phyloP scores from a whole-genome alignment of 2,888 invertebrate genomes.

The Oscheius myriophilus region DNA sequence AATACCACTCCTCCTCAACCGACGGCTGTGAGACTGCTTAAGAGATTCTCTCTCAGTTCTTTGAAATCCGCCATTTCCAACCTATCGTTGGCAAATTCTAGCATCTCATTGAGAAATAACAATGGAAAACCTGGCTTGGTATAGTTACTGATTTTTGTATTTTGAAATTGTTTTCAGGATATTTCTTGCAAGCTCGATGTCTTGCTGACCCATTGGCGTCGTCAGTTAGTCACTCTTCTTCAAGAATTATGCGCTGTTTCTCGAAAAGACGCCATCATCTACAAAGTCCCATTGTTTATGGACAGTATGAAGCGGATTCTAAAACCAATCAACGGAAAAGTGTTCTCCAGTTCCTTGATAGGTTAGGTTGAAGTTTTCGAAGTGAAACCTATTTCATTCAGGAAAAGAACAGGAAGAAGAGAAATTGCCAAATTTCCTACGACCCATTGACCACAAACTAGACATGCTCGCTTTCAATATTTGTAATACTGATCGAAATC shows the following conservation, averaged over 20 bases:
- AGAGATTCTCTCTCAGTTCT: slow-evolving; percentile 10
- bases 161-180: slow-evolving; percentile 2
- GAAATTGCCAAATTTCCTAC: slow-evolving; percentile 3
- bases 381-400: neutral
- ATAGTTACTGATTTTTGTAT: neutral
- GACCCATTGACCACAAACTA: slow-evolving; percentile 19
- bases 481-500: slow-evolving; percentile 8
- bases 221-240: slow-evolving; percentile 13
- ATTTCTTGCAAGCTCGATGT: slow-evolving; percentile 18
- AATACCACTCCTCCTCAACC: neutral
- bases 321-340: slow-evolving; percentile 5
- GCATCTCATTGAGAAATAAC: slow-evolving; percentile 17
- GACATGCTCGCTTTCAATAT: slow-evolving; percentile 16
- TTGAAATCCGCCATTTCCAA: slow-evolving; percentile 24
- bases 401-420: neutral
- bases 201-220: slow-evolving; percentile 10
- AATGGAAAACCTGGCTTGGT: slow-evolving; percentile 11
- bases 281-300: slow-evolving; percentile 13
- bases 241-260: slow-evolving; percentile 12
- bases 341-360: slow-evolving; percentile 6
- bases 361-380: neutral
- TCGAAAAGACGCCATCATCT: slow-evolving; percentile 7
- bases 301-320: slow-evolving; percentile 15
- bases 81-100: slow-evolving; percentile 13
- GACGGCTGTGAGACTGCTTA: neutral